Base-by-base conservation (phyloP, 2,888 invertebrate species). In the Dasypogon diadema region DNA sequence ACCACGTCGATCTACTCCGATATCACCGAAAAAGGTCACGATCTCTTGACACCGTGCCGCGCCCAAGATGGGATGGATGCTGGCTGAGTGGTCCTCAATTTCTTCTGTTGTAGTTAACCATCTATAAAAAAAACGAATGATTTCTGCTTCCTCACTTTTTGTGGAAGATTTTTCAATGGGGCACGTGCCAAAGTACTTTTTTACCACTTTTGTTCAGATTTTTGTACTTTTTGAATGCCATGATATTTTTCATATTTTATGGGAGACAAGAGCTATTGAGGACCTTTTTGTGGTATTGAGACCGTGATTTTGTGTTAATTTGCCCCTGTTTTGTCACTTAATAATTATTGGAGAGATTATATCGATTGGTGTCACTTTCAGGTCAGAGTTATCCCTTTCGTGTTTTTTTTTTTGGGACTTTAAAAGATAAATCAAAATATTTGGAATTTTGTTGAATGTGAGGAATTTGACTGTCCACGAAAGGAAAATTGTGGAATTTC, bases 181-280 rank as follows among this genome's bases (percentile, higher is more conserved):
- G 55, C 77, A 72, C 77, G 77, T 77, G 77, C 77, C 77, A 65
- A 77, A 77, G 77, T 77, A 46, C 75, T 73, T 74, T 63, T 63
- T 76, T 51, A 74, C 68, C 63, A 74, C 65, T 76, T 74, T 76
- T 76, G 68, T 68, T 68, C 46, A 22, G 26, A 65, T 74, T 58
- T n/a, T 72, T 60, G 74, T 63, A 70, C 65, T 56, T 72, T 14
- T 60, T 74, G 76, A 75, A 75, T 75, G 56, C 56, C 10, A n/a
- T n/a, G 26, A 26, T 56, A 56, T 30, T 26, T 26, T 26, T 56
- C 30, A 30, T n/a, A 56, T 56, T 26, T 56, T 56, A 56, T 56
- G 26, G 56, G 56, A 51, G 14, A 42, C n/a, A 42, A 42, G 42
- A 42, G 42, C 12, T 42, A 8, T 42, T 42, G 2, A 42, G 42